These are phyloP conservation scores for Phanerotoma sp. DNA, from an alignment of 2,888 invertebrate genomes.

Conservation along the genomic window DNA sequence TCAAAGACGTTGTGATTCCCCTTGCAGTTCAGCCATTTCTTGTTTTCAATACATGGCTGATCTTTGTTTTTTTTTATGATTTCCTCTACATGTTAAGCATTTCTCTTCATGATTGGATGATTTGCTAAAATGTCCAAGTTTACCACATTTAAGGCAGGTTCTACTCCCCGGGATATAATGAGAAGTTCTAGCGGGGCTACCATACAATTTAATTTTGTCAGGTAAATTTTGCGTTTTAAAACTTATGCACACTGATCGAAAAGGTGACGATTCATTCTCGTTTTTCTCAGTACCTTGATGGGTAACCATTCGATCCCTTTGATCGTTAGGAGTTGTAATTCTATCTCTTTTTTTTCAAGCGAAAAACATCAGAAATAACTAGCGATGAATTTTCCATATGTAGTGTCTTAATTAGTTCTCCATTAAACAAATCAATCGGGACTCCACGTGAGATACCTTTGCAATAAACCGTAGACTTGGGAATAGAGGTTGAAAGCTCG, in stretches of 20 bases:
- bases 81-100: slow-evolving; percentile 10
- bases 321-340: too few relatives aligned
- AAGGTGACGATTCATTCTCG: neutral
- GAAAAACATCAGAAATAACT: neutral
- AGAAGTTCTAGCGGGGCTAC: neutral
- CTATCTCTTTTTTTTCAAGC: neutral
- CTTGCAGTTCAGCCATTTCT: slow-evolving; percentile 13
- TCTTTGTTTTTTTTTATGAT: neutral
- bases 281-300: too few relatives aligned
- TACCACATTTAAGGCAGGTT: slow-evolving; percentile 13
- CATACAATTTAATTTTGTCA: slow-evolving; percentile 1
- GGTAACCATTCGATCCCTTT: too few relatives aligned
- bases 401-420: neutral
- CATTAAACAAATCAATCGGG: neutral
- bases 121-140: neutral
- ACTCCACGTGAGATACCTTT: slow-evolving; percentile 2
- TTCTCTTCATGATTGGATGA: neutral
- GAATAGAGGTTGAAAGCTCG: neutral
- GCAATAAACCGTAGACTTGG: slow-evolving; percentile 9
- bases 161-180: neutral
- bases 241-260: neutral
- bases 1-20: slow-evolving; percentile 17
- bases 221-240: slow-evolving; percentile 7
- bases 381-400: neutral
- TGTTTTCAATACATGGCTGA: neutral